A percentile compares a stretch with the other conserved stretches of the same genome.
Evolutionary conservation across 2,797 vertebrate genomes (phyloP).

Genomic region (Cephalopachus bancanus): DNA sequence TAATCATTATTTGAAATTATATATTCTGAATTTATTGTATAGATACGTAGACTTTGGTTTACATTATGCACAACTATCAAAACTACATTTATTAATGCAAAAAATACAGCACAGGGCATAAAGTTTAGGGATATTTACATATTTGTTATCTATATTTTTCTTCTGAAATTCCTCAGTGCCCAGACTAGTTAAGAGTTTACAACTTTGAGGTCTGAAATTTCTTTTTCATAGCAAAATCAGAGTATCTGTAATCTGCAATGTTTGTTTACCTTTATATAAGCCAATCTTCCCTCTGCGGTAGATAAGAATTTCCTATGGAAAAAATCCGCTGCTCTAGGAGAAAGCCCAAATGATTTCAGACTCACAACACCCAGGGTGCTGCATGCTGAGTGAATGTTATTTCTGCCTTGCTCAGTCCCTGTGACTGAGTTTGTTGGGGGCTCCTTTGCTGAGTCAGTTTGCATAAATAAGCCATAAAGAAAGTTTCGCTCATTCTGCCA

Average conservation of each 20-base stretch:
- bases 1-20: not conserved
- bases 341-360: slow-evolving; percentile 71
- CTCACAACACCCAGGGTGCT: slow-evolving; percentile 1
- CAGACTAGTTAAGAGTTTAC: not conserved
- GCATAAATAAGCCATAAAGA: slow-evolving; percentile 75
- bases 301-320: slow-evolving; percentile 44
- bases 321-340: slow-evolving; percentile 59
- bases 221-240: slow-evolving; percentile 9
- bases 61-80: not conserved
- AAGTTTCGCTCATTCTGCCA: slow-evolving; percentile 60
- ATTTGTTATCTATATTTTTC: not conserved
- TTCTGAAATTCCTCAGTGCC: not conserved
- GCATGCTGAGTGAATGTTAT: slow-evolving; percentile 36
- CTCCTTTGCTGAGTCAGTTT: slow-evolving; percentile 73
- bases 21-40: not conserved
- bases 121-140: not conserved
- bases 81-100: not conserved
- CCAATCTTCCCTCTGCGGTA: not conserved
- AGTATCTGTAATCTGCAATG: accelerated
- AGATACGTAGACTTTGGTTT: not conserved
- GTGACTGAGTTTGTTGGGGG: slow-evolving; percentile 60
- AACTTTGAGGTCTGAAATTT: not conserved
- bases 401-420: slow-evolving; percentile 21
- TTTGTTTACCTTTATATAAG: slow-evolving; percentile 35
- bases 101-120: not conserved